phyloP scores from a whole-genome alignment of 2,888 invertebrate genomes.

The Stegana nigrithorax region DNA sequence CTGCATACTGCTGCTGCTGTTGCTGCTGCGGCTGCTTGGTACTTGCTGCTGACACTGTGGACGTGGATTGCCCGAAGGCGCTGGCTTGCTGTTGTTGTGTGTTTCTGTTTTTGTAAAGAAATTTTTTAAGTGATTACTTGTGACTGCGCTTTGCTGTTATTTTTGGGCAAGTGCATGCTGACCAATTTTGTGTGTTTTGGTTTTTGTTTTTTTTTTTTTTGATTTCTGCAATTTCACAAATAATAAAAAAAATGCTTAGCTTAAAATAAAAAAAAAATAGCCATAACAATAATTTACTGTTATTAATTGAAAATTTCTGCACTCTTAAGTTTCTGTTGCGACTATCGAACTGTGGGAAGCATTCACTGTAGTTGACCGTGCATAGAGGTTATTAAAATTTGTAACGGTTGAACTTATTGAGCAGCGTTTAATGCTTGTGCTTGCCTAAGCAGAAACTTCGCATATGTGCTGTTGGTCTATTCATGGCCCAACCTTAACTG shows the following conservation, averaged over 20 bases:
- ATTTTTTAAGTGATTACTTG: background rate
- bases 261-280: background rate
- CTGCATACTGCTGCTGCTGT: background rate
- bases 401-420: constrained; percentile 1
- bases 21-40: constrained; percentile 12
- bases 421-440: background rate
- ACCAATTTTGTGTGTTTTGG: too few species aligned
- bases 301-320: constrained; percentile 15
- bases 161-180: too few species aligned
- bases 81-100: too few species aligned
- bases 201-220: background rate
- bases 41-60: too few species aligned
- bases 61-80: too few species aligned
- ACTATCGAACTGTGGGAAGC: constrained; percentile 2
- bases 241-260: background rate
- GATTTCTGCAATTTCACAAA: background rate
- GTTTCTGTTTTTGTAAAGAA: background rate
- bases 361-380: background rate
- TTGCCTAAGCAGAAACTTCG: too few species aligned
- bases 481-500: too few species aligned
- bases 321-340: background rate
- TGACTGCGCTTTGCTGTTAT: too few species aligned
- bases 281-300: constrained; percentile 8
- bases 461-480: too few species aligned
- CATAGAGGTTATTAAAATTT: background rate